phyloP scores from a whole-genome alignment of 2,797 vertebrate species.

The Microcaecilia unicolor region DNA sequence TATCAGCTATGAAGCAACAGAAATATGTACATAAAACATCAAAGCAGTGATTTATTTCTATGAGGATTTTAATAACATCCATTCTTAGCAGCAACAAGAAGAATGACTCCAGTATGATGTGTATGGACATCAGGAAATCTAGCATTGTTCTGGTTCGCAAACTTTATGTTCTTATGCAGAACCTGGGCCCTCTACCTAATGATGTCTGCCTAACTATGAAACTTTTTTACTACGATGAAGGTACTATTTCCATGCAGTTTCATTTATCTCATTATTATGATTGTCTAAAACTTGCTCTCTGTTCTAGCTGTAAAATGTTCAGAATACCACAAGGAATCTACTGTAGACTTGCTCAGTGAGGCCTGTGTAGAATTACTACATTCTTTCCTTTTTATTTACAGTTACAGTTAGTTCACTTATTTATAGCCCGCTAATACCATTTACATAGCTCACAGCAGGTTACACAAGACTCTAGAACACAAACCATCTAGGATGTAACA shows the following conservation, averaged over 20 bases:
- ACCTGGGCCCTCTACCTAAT: slow-evolving; percentile 77
- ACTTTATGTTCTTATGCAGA: slow-evolving; percentile 88
- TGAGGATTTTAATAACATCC: no score
- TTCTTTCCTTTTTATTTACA: slow-evolving; percentile 1
- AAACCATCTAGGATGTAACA: no score
- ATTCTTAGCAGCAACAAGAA: slow-evolving; percentile 30
- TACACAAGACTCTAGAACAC: no score
- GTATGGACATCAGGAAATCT: slow-evolving; percentile 73
- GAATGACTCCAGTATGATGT: slow-evolving; percentile 28
- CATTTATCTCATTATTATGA: background rate
- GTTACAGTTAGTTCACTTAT: no score
- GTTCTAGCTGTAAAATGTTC: background rate
- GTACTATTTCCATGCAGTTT: slow-evolving; percentile 36
- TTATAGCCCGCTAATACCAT: no score
- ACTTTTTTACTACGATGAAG: slow-evolving; percentile 83
- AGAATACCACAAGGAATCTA: no score
- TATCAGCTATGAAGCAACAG: no score
- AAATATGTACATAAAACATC: no score
- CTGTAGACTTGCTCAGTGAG: no score
- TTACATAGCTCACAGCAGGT: no score
- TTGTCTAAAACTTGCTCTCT: background rate
- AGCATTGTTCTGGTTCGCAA: slow-evolving; percentile 86
- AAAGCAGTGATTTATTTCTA: no score
- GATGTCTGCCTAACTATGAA: slow-evolving; percentile 87
- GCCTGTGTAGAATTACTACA: background rate